Evolutionary conservation across 2,113 vertebrate species (phyloP).

Genomic region (Meleagris gallopavo): DNA sequence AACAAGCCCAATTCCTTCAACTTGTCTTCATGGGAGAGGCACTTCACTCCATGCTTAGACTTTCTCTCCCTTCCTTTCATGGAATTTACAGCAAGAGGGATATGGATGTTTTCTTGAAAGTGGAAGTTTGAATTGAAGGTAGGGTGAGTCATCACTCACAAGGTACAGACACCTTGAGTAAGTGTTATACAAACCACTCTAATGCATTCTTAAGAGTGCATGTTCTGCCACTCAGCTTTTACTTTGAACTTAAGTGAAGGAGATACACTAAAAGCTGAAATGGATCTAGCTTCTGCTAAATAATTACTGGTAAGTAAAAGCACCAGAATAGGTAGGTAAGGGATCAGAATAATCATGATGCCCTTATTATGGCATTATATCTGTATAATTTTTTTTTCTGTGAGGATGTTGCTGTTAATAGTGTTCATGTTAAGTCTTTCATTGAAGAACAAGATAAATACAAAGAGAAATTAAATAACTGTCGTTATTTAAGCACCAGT

Average conservation of each 20-base stretch:
- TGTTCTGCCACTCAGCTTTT: background rate
- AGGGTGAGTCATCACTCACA: background rate
- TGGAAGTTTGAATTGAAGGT: background rate
- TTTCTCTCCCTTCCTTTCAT: background rate
- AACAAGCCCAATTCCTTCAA: no score
- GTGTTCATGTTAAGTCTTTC: background rate
- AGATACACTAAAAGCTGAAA: background rate
- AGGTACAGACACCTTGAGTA: background rate
- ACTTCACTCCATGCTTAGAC: background rate
- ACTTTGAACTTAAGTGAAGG: background rate
- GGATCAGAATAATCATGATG: background rate
- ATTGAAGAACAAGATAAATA: background rate
- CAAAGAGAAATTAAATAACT: background rate
- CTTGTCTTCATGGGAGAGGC: no score
- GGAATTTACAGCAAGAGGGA: background rate
- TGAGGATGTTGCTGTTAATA: background rate
- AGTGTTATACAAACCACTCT: background rate
- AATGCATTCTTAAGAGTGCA: background rate
- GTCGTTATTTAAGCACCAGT: no score
- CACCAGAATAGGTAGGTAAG: background rate
- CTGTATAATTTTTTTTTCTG: background rate
- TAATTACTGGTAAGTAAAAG: background rate
- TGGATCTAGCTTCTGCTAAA: background rate
- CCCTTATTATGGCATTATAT: background rate
- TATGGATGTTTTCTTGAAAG: background rate